These are phyloP conservation scores for Acleris cristana DNA, from an alignment of 2,888 invertebrate species.

Conservation along the genomic window DNA sequence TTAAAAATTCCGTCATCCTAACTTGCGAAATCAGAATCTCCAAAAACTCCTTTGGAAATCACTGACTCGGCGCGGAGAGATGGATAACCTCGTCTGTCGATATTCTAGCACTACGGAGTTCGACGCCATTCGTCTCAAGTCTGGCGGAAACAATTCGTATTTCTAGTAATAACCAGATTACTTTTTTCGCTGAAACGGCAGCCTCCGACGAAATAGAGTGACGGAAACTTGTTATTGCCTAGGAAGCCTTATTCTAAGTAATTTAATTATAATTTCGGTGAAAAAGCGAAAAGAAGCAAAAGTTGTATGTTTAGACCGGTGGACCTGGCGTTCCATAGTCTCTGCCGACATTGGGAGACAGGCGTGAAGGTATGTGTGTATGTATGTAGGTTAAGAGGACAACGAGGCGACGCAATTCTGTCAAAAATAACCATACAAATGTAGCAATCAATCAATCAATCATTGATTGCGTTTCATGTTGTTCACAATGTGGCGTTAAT, in stretches of 20 bases:
- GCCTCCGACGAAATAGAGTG: not conserved
- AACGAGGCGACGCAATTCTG: too few species aligned
- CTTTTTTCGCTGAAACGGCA: conserved; percentile 13
- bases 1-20: not conserved
- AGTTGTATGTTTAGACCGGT: too few species aligned
- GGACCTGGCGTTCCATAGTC: too few species aligned
- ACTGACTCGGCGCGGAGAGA: conserved; percentile 24
- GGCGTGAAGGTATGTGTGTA: too few species aligned
- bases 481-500: too few species aligned
- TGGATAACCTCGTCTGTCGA: conserved; percentile 33
- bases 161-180: conserved; percentile 28
- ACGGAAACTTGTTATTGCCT: not conserved
- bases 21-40: conserved; percentile 14
- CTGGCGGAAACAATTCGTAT: conserved; percentile 30
- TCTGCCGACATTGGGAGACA: too few species aligned
- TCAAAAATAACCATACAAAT: too few species aligned
- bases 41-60: conserved; percentile 26
- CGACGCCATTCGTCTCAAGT: conserved; percentile 26
- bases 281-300: too few species aligned
- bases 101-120: conserved; percentile 24
- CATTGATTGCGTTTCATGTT: too few species aligned
- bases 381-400: too few species aligned
- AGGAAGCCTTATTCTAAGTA: not conserved
- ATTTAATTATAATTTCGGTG: too few species aligned
- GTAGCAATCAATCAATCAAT: too few species aligned